Conservation (phyloP, 2,888 invertebrate genomes). For the Trissolcus japonicus region DNA sequence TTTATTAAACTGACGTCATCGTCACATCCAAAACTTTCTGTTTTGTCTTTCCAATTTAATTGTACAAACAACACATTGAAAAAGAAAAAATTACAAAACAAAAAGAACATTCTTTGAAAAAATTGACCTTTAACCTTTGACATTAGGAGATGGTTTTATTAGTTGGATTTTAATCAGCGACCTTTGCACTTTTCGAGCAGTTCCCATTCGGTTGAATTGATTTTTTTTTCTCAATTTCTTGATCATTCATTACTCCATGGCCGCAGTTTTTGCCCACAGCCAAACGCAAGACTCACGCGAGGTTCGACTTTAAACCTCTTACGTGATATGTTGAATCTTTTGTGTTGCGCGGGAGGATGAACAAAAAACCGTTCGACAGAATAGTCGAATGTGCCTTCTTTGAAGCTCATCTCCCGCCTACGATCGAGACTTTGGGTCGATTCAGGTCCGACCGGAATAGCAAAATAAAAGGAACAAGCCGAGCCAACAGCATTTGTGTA, state of each 20-base stretch:
- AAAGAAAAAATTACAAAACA: background rate
- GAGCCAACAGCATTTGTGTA: constrained; percentile 9
- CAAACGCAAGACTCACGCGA: constrained; percentile 34
- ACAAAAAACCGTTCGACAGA: constrained; percentile 35
- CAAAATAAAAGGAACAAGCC: constrained; percentile 34
- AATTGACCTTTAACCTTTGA: too few relatives aligned
- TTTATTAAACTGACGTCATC: constrained; percentile 8
- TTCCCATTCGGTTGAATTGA: too few relatives aligned
- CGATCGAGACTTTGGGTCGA: constrained; percentile 44
- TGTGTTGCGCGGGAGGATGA: constrained; percentile 45
- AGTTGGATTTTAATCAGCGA: too few relatives aligned
- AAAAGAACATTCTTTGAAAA: background rate
- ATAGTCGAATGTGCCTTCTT: constrained; percentile 42
- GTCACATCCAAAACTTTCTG: constrained; percentile 12
- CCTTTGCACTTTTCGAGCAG: background rate
- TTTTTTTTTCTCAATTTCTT: constrained; percentile 8
- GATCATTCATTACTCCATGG: constrained; percentile 13
- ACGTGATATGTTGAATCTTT: constrained; percentile 41
- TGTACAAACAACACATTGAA: too few relatives aligned
- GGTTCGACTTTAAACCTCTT: constrained; percentile 48
- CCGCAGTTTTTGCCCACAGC: constrained; percentile 11
- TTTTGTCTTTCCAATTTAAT: too few relatives aligned
- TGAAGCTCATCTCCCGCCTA: constrained; percentile 42
- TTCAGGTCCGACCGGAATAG: constrained; percentile 49
- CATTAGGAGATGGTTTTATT: too few relatives aligned